Conservation (phyloP, 2,888 invertebrate genomes). For the Aphodius granarius region DNA sequence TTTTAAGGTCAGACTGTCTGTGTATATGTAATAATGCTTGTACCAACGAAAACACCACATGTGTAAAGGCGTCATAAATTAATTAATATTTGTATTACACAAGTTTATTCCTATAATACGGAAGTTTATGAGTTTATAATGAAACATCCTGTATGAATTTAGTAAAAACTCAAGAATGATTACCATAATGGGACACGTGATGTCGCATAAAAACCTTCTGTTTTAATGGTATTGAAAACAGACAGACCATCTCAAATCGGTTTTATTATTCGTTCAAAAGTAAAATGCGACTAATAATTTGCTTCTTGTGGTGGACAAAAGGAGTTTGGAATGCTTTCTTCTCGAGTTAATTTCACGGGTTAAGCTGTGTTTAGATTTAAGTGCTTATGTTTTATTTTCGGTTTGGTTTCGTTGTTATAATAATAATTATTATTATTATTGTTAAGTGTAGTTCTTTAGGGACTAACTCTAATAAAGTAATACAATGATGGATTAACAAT, state of each 20-base stretch:
- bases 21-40: neutral
- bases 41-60: neutral
- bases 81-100: neutral
- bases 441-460: neutral
- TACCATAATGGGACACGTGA: neutral
- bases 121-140: too few species aligned
- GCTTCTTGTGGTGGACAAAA: constrained; percentile 28
- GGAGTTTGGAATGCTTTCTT: constrained; percentile 7
- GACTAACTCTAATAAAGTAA: neutral
- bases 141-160: too few species aligned
- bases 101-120: too few species aligned
- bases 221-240: constrained; percentile 25
- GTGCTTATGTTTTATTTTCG: neutral
- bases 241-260: constrained; percentile 42
- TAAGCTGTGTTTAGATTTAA: neutral
- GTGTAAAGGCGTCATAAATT: neutral
- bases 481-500: neutral
- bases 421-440: neutral
- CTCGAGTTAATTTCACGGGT: neutral
- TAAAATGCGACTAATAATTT: constrained; percentile 37
- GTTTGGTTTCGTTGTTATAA: neutral
- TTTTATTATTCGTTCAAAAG: constrained; percentile 32
- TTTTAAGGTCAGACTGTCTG: neutral
- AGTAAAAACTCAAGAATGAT: neutral
- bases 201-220: neutral